Base-by-base conservation (phyloP, 2,888 invertebrate species). In the Dryomyza anilis region DNA sequence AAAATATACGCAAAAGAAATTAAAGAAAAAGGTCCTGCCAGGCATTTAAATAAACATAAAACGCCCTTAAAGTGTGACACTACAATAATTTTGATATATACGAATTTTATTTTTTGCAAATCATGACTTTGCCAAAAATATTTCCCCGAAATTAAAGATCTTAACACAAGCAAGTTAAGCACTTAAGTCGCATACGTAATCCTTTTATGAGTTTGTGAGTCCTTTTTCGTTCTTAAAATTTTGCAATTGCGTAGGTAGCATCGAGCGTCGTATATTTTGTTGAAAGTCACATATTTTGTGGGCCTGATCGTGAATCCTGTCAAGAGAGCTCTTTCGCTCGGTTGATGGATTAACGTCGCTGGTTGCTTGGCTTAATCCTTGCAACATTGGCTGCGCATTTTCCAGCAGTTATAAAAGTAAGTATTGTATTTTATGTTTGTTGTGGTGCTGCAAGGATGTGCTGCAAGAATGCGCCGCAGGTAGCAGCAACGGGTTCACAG, bases 281-380 rank as follows among this genome's bases (percentile, higher is more conserved):
- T 45, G 55, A 65, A 65, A 55, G 60, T 65, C 60, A 59, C 65
- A 65, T 60, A 60, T 65, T 57, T 39, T 29, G 27, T 39, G 52
- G 39, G 60, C 60, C 29, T 29, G 36, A 36, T 14, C 48, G 14
- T 23, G 48, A n/a, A 25, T 50, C 48, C 48, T 48, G 48, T 23
- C 39, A n/a, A 2, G 50, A 8, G 21, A 10, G 46, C 12, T 3
- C 46, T 14, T n/a, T 19, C 46, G 19, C 10, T 16, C 21, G 46
- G n/a, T 16, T 46, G 19, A 46, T 46, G 16, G 16, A 8, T 39
- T 39, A 21, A 16, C 46, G 21, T 21, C 46, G 50, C 8, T 7
- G 36, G 36, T 55, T 23, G 55, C 55, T 8, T 6, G 16, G 10
- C 4, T 23, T 21, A 23, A 21, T 23, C 50, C 25, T 50, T 25